Evolutionary conservation across 2,797 vertebrate species (phyloP), one percentile per base, ranked within the genome.

Genomic region (Clarias laeviceps): DNA sequence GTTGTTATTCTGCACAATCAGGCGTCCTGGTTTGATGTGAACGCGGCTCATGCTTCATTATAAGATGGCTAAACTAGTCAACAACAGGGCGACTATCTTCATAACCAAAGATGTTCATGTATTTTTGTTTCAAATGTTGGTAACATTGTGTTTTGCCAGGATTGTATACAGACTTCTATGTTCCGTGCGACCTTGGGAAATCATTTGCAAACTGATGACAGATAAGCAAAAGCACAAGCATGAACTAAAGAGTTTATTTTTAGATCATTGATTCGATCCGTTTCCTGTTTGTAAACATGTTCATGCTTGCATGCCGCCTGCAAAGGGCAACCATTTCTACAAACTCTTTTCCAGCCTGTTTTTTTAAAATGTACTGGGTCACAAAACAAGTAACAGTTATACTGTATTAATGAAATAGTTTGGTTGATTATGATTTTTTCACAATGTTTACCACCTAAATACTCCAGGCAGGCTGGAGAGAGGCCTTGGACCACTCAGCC

Each of bases 281-380:
- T n/a, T 73, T 73, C 29, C 40, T 80, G n/a, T 37, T 85, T 85
- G 84, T 85, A 85, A 37, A 64, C 77, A 81, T 62, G 59, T 40
- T 17, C 32, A 40, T 40, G 32, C 56, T 37, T 24, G 32, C 56
- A 78, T 24, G 32, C 20, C 7, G 18, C 0, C 56, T 34, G 9
- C 4, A 1, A 61, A 77, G 22, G 56, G 14, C 56, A 61, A 29
- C 50, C 0, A 56, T 32, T 32, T 12, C 12, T 29, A 77, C 18
- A 59, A 22, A 5, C 29, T 61, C 54, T 34, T 59, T 37, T 77
- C 29, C 11, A 65, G 5, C 56, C 56, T 59, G 37, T 27, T 34
- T 4, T 4, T 76, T 76, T 20, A 4, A 20, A 18, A 76, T 56
- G n/a, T 32, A 54, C n/a, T 27, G 14, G 14, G 6, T 56, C 45